Conservation (phyloP, 1,140 invertebrate species). For the Papilio glaucus region DNA sequence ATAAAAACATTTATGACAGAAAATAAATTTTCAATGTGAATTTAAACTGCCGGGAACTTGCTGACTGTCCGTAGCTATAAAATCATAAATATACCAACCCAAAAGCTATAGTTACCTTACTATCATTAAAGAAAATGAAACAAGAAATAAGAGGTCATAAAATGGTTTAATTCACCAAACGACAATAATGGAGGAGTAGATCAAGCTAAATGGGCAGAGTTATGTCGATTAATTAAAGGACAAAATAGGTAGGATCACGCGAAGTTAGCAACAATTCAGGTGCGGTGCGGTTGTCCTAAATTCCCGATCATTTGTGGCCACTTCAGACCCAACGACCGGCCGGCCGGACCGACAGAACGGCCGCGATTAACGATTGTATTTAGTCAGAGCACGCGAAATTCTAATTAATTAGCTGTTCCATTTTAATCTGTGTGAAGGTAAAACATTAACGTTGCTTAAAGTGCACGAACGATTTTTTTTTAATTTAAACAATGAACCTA, state of each 20-base stretch:
- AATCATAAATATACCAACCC: too few species aligned
- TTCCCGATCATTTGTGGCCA: slow-evolving; percentile 50
- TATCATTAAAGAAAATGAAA: background rate
- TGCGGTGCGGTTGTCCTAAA: slow-evolving; percentile 55
- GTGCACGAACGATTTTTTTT: background rate
- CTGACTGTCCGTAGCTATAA: too few species aligned
- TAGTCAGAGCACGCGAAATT: slow-evolving; percentile 45
- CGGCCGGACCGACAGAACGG: slow-evolving; percentile 3
- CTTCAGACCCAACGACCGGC: slow-evolving; percentile 35
- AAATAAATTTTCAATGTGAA: too few species aligned
- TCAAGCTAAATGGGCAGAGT: slow-evolving; percentile 62
- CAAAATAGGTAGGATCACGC: slow-evolving; percentile 66
- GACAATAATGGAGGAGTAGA: slow-evolving; percentile 56
- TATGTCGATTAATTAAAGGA: slow-evolving; percentile 73
- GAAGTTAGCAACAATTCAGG: slow-evolving; percentile 51
- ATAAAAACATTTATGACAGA: too few species aligned
- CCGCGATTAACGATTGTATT: slow-evolving; percentile 40
- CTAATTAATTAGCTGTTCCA: slow-evolving; percentile 39
- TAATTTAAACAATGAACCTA: too few species aligned
- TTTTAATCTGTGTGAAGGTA: slow-evolving; percentile 3
- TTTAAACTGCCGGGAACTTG: too few species aligned
- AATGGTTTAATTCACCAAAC: slow-evolving; percentile 34
- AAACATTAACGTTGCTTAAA: slow-evolving; percentile 14
- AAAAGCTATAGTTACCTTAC: background rate
- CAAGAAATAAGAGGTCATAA: slow-evolving; percentile 20